Evolutionary conservation across 2,113 vertebrate genomes (phyloP), one percentile per base, ranked within the genome.

Genomic region (Rhinogobius similis): DNA sequence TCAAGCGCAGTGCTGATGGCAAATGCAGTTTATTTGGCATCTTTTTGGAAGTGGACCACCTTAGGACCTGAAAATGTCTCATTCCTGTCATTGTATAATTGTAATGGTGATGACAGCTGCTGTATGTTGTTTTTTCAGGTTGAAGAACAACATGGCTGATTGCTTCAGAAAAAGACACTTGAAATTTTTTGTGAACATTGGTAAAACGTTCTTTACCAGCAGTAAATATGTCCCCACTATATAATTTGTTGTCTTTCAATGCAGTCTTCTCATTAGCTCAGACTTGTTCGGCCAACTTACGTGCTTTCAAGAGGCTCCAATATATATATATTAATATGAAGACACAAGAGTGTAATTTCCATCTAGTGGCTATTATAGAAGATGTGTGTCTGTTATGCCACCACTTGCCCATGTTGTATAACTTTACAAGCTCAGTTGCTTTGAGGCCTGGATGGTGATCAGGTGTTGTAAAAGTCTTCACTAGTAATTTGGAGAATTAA

Each of bases 351-450:
- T 62, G 27, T 68, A 41, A 52, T 67, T 1, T 8, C 46, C 24
- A 18, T 81, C 41, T 55, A 27, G 71, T 13, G 29, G 59, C 27
- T 4, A 46, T 61, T 5, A 41, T 41, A 67, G 81, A 78, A 86
- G 29, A 63, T 67, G 63, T 68, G 65, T 10, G 58, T 62, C 61
- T 81, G 82, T 83, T 87, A n/a, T 88, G 82, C 88, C 78, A 71
- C 80, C 75, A 88, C 86, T 89, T 84, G 87, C 82, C 83, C 52
- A 2, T 0, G 69, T 84, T 89, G 83, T 84, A 82, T 82, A 86
- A 90, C 79, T 85, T 83, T 72, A 83, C 81, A 78, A 86, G 79
- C 27, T 75, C 72, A 79, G 83, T 82, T 79, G 82, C 86, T 86
- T 61, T 56, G 62, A 72, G 75, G 76, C 77, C 46, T 67, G 79